phyloP scores from a whole-genome alignment of 2,797 vertebrate genomes.

The Crocodylus rhombifer region DNA sequence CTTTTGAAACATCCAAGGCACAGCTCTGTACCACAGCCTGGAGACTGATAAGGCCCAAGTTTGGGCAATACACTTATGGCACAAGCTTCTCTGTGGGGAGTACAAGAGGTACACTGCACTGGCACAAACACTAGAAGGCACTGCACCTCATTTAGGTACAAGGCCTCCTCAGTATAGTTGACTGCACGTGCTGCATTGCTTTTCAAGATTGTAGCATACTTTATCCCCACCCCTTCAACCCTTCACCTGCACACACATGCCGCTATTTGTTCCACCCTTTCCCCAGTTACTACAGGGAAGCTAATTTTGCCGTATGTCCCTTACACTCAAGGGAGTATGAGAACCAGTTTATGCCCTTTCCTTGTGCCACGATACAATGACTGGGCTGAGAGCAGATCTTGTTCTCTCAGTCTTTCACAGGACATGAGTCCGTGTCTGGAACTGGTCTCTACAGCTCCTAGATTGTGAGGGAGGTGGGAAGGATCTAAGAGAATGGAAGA shows the following conservation, averaged over 20 bases:
- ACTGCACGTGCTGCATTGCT: not conserved
- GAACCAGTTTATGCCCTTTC: not conserved
- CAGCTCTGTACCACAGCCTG: not conserved
- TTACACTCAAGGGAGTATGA: fast-evolving
- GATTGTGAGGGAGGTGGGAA: not conserved
- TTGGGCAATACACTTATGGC: fast-evolving
- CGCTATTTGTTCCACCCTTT: not conserved
- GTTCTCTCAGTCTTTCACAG: fast-evolving
- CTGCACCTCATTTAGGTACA: not conserved
- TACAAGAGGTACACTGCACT: not conserved
- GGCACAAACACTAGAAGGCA: fast-evolving
- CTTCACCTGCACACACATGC: fast-evolving
- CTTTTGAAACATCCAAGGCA: not conserved
- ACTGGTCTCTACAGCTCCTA: not conserved
- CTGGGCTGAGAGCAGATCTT: not conserved
- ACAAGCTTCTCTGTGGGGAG: not conserved
- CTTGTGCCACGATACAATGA: not conserved
- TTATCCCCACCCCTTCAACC: not conserved
- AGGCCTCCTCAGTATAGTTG: not conserved
- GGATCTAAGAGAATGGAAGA: not conserved
- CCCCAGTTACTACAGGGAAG: not conserved
- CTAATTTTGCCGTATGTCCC: not conserved
- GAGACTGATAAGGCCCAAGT: not conserved
- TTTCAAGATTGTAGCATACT: not conserved
- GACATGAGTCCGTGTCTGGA: not conserved